Evolutionary conservation across 2,797 vertebrate species (phyloP).

Genomic region (Enteromius treurensis): DNA sequence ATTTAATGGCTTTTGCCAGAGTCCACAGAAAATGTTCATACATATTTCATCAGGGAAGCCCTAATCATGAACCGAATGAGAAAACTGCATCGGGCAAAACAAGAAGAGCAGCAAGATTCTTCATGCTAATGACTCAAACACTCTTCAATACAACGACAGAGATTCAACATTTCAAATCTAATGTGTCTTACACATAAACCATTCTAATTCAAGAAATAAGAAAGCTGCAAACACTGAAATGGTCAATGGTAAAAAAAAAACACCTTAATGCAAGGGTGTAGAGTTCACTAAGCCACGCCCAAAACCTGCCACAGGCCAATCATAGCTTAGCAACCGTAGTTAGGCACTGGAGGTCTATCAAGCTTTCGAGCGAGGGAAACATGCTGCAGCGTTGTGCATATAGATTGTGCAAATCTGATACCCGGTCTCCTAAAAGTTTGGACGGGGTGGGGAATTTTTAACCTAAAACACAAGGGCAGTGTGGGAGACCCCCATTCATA

Average conservation of each 20-base stretch:
- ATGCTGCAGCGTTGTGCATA: too few species aligned
- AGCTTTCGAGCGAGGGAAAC: too few species aligned
- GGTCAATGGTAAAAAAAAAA: background rate
- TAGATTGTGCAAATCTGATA: too few species aligned
- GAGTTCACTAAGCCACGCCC: too few species aligned
- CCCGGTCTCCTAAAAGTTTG: too few species aligned
- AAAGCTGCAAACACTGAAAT: background rate
- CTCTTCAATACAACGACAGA: background rate
- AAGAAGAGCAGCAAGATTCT: background rate
- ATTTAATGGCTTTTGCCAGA: conserved; percentile 24
- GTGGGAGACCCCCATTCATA: background rate
- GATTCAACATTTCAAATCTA: background rate
- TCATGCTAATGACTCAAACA: background rate
- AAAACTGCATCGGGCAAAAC: background rate
- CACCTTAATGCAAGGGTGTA: background rate
- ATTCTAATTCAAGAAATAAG: background rate
- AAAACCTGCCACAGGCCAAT: too few species aligned
- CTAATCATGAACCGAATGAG: background rate
- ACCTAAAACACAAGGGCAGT: background rate
- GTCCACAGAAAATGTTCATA: conserved; percentile 13
- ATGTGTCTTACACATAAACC: background rate
- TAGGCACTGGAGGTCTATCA: too few species aligned
- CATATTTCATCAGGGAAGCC: conserved; percentile 25
- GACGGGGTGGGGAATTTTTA: too few species aligned
- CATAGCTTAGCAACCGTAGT: too few species aligned